phyloP scores from a whole-genome alignment of 2,888 invertebrate genomes.

The Tanypteryx hageni region DNA sequence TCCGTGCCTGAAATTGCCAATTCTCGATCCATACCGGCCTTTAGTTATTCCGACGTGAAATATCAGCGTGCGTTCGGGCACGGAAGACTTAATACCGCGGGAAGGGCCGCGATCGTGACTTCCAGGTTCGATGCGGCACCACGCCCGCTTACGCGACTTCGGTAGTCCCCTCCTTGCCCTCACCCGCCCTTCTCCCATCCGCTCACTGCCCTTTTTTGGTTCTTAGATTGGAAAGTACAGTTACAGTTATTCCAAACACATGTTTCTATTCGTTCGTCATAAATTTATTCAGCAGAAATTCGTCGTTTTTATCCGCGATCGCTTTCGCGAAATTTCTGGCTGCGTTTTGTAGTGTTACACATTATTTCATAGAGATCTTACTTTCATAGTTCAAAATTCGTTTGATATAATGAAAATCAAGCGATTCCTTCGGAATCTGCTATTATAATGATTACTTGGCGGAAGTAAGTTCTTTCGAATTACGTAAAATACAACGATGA shows the following conservation, averaged over 20 bases:
- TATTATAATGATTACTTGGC: too few relatives aligned
- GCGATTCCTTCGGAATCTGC: too few relatives aligned
- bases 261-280: neutral
- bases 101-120: slow-evolving; percentile 48
- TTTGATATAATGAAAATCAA: too few relatives aligned
- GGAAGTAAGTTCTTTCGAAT: too few relatives aligned
- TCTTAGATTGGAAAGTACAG: neutral
- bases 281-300: slow-evolving; percentile 1
- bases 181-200: neutral
- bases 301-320: neutral
- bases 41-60: slow-evolving; percentile 49
- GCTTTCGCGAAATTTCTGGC: slow-evolving; percentile 8
- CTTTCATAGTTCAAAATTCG: too few relatives aligned
- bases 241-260: neutral
- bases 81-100: slow-evolving; percentile 45
- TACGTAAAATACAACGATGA: too few relatives aligned
- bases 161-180: neutral
- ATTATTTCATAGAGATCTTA: too few relatives aligned
- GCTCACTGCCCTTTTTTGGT: neutral
- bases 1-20: slow-evolving; percentile 46
- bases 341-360: neutral
- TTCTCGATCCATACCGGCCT: slow-evolving; percentile 27
- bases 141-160: slow-evolving; percentile 26
- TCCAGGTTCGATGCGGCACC: slow-evolving; percentile 40
- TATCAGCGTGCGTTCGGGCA: slow-evolving; percentile 36